A percentile compares a stretch with the other conserved stretches of the same genome.
Evolutionary conservation across 35 echinoderm and acorn worm genomes (phyloP).

Genomic region (Eucidaris tribuloides): DNA sequence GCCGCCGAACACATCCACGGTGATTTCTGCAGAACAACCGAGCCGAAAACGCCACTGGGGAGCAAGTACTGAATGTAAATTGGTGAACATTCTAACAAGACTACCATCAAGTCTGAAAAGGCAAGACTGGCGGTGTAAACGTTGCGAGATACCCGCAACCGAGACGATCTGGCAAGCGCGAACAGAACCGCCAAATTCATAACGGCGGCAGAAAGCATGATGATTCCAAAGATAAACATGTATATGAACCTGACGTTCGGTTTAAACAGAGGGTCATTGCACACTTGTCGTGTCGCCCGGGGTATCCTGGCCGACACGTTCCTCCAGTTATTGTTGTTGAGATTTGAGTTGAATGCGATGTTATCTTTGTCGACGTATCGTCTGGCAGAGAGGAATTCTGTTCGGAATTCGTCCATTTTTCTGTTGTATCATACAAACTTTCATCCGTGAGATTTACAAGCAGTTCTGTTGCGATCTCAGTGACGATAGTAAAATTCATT

Average conservation of each 20-base stretch:
- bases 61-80: constrained; percentile 67
- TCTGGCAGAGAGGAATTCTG: no score
- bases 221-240: constrained; percentile 28
- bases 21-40: neutral
- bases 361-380: neutral
- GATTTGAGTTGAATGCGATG: neutral
- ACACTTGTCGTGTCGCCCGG: constrained; percentile 9
- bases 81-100: constrained; percentile 52
- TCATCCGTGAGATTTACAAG: neutral
- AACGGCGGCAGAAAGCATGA: constrained; percentile 57
- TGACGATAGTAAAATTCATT: neutral
- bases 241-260: constrained; percentile 17
- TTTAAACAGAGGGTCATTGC: constrained; percentile 45
- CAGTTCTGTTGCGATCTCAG: neutral
- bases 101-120: constrained; percentile 77
- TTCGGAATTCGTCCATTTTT: no score
- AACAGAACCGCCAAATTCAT: constrained; percentile 58
- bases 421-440: no score
- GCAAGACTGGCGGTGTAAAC: constrained; percentile 79
- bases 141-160: constrained; percentile 56
- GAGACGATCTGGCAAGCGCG: constrained; percentile 4
- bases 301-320: neutral
- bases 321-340: no score
- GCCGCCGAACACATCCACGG: constrained; percentile 31
- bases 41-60: constrained; percentile 17